These are phyloP conservation scores for Prenolepis imparis DNA, from an alignment of 2,888 invertebrate genomes.

Conservation along the genomic window DNA sequence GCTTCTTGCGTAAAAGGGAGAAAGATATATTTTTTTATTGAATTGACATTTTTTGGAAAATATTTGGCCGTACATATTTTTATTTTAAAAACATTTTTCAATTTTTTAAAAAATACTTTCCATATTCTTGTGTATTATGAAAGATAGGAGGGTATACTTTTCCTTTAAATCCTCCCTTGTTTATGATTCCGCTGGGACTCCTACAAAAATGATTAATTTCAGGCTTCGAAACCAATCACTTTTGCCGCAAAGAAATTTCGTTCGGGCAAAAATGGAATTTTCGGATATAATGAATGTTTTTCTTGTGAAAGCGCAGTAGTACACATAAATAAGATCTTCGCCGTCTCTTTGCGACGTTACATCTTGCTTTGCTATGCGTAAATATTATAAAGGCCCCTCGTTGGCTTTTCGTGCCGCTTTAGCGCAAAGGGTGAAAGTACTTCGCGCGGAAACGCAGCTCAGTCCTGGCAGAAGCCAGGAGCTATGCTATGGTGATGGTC, in stretches of 20 bases:
- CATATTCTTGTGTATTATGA: slow-evolving; percentile 41
- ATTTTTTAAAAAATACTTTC: slow-evolving; percentile 18
- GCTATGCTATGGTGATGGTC: slow-evolving; percentile 7
- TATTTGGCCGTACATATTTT: slow-evolving; percentile 19
- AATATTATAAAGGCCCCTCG: background rate
- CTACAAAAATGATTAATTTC: slow-evolving; percentile 41
- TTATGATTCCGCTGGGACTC: slow-evolving; percentile 34
- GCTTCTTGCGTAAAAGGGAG: background rate
- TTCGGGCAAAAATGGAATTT: slow-evolving; percentile 3
- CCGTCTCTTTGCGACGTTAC: background rate
- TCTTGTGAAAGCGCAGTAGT: background rate
- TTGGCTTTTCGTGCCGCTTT: slow-evolving; percentile 29
- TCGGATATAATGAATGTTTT: slow-evolving; percentile 27
- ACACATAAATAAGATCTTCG: background rate
- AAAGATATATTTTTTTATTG: background rate
- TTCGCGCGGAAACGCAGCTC: slow-evolving; percentile 19
- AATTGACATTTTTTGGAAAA: slow-evolving; percentile 26
- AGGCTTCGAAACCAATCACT: background rate
- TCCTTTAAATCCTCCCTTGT: slow-evolving; percentile 26
- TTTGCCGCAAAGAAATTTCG: slow-evolving; percentile 1
- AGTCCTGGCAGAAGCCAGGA: background rate
- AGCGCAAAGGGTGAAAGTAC: background rate
- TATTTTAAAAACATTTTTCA: slow-evolving; percentile 16
- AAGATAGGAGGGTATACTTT: slow-evolving; percentile 7
- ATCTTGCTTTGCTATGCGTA: slow-evolving; percentile 14